These are phyloP conservation scores for Rhinichthys osculus DNA, from an alignment of 2,797 vertebrate genomes.

Conservation along the genomic window DNA sequence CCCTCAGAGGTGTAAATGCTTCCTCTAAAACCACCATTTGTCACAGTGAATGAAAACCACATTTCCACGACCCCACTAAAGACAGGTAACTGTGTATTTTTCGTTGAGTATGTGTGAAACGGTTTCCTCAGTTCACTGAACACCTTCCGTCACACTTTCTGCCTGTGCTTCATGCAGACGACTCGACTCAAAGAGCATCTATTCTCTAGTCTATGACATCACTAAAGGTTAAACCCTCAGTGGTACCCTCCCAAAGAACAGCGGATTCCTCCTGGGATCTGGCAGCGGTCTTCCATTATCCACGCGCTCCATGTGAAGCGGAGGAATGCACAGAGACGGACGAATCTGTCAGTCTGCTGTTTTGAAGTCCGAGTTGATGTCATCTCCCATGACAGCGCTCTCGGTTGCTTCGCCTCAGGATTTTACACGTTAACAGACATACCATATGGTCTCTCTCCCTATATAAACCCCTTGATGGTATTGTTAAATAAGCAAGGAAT, in stretches of 20 bases:
- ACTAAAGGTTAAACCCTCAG: constrained; percentile 37
- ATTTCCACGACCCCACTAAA: constrained; percentile 5
- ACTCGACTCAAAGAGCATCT: constrained; percentile 32
- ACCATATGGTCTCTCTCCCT: constrained; percentile 46
- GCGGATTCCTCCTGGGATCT: constrained; percentile 11
- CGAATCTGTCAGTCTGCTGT: constrained; percentile 39
- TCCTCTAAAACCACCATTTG: constrained; percentile 37
- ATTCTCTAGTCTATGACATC: constrained; percentile 32
- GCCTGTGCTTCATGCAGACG: background rate
- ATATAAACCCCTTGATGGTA: constrained; percentile 63
- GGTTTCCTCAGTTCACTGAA: background rate
- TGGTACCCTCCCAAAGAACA: background rate
- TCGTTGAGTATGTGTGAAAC: constrained; percentile 7
- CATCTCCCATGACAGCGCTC: constrained; percentile 32
- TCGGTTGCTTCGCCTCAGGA: constrained; percentile 6
- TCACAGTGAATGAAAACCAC: constrained; percentile 27
- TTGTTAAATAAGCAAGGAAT: constrained; percentile 74
- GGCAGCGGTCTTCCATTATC: constrained; percentile 42
- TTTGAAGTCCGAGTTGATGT: constrained; percentile 37
- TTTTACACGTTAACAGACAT: constrained; percentile 40
- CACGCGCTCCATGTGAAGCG: constrained; percentile 19
- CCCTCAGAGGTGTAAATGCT: constrained; percentile 38
- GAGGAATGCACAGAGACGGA: constrained; percentile 37
- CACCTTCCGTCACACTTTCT: background rate
- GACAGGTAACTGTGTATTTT: constrained; percentile 20